Conservation (phyloP, 1,140 invertebrate species). For the Rhagoletis pomonella region DNA sequence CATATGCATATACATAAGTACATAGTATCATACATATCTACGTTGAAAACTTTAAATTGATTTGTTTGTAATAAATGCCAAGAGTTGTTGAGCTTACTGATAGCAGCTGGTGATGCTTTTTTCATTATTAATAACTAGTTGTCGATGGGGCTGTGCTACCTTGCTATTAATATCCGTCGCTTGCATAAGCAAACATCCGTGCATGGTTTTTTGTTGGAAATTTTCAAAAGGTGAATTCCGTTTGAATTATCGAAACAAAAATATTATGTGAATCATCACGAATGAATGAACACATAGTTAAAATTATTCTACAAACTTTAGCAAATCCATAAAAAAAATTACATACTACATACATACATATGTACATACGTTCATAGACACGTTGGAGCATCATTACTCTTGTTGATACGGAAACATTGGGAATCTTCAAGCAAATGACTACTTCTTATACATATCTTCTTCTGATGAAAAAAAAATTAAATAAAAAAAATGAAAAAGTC, state of each 20-base stretch:
- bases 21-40: too few species aligned
- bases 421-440: neutral
- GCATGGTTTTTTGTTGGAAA: neutral
- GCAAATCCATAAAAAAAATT: too few species aligned
- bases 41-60: neutral
- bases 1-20: too few species aligned
- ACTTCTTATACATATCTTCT: neutral
- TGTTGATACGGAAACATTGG: neutral
- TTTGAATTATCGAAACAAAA: too few species aligned
- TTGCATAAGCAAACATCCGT: neutral
- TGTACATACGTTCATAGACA: too few species aligned
- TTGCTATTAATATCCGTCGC: neutral
- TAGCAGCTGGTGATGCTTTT: neutral
- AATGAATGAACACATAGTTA: neutral
- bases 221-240: too few species aligned
- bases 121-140: neutral
- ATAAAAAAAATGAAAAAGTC: neutral
- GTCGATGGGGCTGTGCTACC: neutral
- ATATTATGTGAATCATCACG: conserved; percentile 1
- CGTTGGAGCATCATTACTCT: neutral
- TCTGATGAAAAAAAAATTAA: neutral
- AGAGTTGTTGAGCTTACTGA: neutral
- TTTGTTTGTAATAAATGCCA: neutral
- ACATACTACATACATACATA: too few species aligned
- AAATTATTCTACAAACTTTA: neutral